Conservation (phyloP, 2,113 vertebrate genomes). For the Microcebus lehilahytsara region DNA sequence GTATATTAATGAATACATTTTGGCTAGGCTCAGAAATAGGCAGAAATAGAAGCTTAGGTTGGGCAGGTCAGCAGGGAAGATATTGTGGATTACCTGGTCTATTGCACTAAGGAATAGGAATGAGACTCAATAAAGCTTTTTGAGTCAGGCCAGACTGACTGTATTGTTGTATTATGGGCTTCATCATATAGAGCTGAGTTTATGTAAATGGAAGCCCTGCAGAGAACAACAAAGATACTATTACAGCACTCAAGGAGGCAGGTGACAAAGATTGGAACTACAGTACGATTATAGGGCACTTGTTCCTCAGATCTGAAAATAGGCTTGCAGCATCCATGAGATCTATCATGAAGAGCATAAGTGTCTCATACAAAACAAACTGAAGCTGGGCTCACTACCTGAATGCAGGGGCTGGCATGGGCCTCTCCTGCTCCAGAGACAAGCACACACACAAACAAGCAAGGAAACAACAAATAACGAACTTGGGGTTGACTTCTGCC, state of each 20-base stretch:
- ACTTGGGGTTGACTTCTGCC: background rate
- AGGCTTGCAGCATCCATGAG: background rate
- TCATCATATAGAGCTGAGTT: background rate
- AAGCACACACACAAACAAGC: background rate
- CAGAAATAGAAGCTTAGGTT: background rate
- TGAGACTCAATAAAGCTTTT: background rate
- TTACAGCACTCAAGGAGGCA: background rate
- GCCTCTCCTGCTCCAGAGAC: background rate
- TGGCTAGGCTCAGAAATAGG: background rate
- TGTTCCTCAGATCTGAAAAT: background rate
- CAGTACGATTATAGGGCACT: background rate
- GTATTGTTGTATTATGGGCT: background rate
- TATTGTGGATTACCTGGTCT: background rate
- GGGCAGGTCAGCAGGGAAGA: background rate
- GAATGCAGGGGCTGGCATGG: background rate
- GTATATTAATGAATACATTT: background rate
- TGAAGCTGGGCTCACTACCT: background rate
- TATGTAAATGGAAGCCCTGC: background rate
- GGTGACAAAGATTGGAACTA: background rate
- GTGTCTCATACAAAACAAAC: background rate
- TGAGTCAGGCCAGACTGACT: background rate
- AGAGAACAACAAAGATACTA: background rate
- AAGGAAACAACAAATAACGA: background rate
- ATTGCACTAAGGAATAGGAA: background rate
- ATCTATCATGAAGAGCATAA: background rate